Percentiles rank a stretch among this genome's conserved stretches.
Conservation (phyloP, 2,797 vertebrate species). For the Macropodus opercularis region DNA sequence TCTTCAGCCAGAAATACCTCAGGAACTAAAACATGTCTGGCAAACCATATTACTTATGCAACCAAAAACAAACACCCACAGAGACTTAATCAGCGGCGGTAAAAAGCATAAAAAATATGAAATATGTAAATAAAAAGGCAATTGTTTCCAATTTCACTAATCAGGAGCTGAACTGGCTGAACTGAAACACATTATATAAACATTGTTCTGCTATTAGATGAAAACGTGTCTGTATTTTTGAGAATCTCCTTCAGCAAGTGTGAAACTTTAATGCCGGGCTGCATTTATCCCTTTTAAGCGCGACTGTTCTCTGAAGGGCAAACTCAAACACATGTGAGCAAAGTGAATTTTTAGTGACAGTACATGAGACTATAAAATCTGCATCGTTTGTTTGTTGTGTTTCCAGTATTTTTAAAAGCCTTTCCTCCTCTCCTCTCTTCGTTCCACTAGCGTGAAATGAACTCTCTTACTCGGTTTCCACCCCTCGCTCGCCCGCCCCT, state of each 20-base stretch:
- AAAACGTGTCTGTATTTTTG: slow-evolving; percentile 2
- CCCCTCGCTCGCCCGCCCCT: background rate
- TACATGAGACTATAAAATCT: too few species aligned
- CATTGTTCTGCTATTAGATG: slow-evolving; percentile 14
- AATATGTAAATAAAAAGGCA: slow-evolving; percentile 1
- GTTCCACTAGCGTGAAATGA: slow-evolving; percentile 50
- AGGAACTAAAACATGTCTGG: slow-evolving; percentile 3
- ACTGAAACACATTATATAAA: slow-evolving; percentile 10
- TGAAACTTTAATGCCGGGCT: slow-evolving; percentile 27
- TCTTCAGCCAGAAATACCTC: slow-evolving; percentile 4
- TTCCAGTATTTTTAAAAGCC: too few species aligned
- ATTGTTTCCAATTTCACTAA: slow-evolving; percentile 9
- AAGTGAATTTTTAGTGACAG: slow-evolving; percentile 22
- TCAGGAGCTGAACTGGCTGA: slow-evolving; percentile 14
- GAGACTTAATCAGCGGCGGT: background rate
- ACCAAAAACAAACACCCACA: background rate
- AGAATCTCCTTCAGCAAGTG: slow-evolving; percentile 26
- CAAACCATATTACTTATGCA: slow-evolving; percentile 2
- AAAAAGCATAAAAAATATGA: background rate
- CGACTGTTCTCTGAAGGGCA: slow-evolving; percentile 41
- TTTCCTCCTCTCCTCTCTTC: background rate
- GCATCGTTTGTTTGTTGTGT: slow-evolving; percentile 27
- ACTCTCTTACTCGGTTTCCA: slow-evolving; percentile 27
- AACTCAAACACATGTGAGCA: slow-evolving; percentile 31
- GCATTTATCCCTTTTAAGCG: slow-evolving; percentile 29